Evolutionary conservation across 2,113 vertebrate species (phyloP), one percentile per base, ranked within the genome.

Genomic region (Corydoras maculifer): DNA sequence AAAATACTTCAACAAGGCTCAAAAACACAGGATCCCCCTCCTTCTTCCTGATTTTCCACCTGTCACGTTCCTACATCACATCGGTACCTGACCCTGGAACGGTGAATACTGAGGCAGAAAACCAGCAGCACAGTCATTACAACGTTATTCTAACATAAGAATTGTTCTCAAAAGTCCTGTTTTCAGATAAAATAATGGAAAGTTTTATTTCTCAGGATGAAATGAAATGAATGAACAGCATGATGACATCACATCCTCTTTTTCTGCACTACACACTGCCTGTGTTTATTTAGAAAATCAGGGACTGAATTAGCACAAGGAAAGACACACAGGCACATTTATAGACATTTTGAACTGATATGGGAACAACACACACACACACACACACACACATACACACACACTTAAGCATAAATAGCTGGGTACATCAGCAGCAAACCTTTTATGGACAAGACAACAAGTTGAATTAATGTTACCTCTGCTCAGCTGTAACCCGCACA

Each of bases 381-480:
- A 67, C 14, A 58, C 4, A 57, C 9, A 43, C 9, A 68, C 31
- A 68, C 9, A 68, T n/a, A 58, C 35, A 69, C 68, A 69, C 58
- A 69, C 43, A 29, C 55, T 43, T 10, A 59, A 15, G 5, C 18
- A 14, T 32, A 50, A 62, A 31, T 58, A 57, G 25, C 51, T 49
- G 11, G 59, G n/a, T 60, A 60, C 15, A 25, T 25, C 18, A 25
- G 18, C 9, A 54, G 32, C 30, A 67, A 66, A 30, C 67, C 62
- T 74, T 70, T 77, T 77, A 71, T 68, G 68, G 58, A 76, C 14
- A 69, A 62, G 66, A 8, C 32, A 50, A 59, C 57, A 25, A 25
- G 18, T 25, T 25, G 18, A 25, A 25, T 25, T 25, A 25, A 53
- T 4, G n/a, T 35, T 65, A 18, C 61, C 55, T 57, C 57, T 67